Percentiles rank a stretch among this genome's conserved stretches.
These are phyloP conservation scores for Sylvia borin DNA, from an alignment of 2,797 vertebrate genomes.

Conservation along the genomic window DNA sequence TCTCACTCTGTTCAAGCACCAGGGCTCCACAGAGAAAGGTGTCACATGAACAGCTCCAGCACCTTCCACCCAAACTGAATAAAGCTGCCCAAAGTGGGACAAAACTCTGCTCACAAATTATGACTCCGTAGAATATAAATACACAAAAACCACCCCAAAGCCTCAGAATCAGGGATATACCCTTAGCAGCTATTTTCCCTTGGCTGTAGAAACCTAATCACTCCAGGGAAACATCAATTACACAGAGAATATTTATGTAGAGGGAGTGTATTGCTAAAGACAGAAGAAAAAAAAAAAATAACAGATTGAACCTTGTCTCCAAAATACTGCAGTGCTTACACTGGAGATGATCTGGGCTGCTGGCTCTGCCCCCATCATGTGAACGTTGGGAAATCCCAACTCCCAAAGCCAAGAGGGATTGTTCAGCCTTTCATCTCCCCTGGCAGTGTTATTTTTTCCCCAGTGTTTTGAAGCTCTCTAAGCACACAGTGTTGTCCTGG, in stretches of 20 bases:
- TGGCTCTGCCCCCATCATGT: background rate
- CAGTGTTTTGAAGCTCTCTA: background rate
- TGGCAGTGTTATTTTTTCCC: background rate
- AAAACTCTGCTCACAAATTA: background rate
- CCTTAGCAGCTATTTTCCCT: background rate
- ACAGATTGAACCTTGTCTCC: background rate
- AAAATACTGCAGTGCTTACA: background rate
- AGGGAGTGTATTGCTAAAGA: background rate
- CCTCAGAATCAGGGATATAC: background rate
- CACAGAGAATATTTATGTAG: background rate
- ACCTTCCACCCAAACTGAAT: background rate
- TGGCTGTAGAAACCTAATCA: background rate
- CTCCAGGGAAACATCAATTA: background rate
- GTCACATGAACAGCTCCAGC: background rate
- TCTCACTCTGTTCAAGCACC: background rate
- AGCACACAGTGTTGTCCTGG: background rate
- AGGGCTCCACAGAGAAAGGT: background rate
- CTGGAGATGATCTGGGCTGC: background rate
- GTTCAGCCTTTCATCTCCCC: slow-evolving; percentile 1
- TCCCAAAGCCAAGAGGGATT: background rate
- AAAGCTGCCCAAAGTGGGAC: background rate
- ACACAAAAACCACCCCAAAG: background rate
- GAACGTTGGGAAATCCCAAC: slow-evolving; percentile 13
- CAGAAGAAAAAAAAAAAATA: background rate
- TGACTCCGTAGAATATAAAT: rapidly evolving